Conservation (phyloP, 2,797 vertebrate species). For the Poeciliopsis infans region DNA sequence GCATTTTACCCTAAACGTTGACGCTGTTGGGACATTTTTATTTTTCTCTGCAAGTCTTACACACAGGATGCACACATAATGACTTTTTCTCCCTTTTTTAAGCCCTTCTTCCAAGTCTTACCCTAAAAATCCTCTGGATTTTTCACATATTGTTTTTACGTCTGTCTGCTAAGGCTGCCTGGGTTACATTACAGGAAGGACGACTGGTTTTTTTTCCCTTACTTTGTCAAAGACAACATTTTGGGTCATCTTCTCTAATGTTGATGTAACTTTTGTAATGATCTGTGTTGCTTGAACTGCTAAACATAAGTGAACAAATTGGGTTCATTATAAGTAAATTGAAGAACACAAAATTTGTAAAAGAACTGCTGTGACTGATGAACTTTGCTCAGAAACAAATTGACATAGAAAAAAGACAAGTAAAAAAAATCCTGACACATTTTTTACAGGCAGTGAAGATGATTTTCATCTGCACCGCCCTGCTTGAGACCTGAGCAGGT, state of each 20-base stretch:
- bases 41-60: constrained; percentile 52
- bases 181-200: not conserved
- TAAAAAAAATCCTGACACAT: not conserved
- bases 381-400: not conserved
- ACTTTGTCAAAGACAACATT: not conserved
- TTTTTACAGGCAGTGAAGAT: not conserved
- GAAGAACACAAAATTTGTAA: not conserved
- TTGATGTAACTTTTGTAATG: not conserved
- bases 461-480: not conserved
- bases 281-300: not conserved
- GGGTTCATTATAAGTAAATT: not conserved
- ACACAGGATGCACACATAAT: constrained; percentile 1
- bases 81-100: constrained; percentile 16
- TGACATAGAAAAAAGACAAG: not conserved
- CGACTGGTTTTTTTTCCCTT: not conserved
- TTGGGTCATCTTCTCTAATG: not conserved
- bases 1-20: not conserved
- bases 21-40: constrained; percentile 18
- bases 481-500: not conserved
- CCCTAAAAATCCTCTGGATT: constrained; percentile 4
- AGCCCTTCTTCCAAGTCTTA: constrained; percentile 59
- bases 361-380: not conserved
- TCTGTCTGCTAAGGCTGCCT: not conserved
- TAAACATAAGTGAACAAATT: not conserved
- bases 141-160: not conserved